Evolutionary conservation across 2,113 vertebrate genomes (phyloP), one percentile per base, ranked within the genome.

Genomic region (Elgaria multicarinata): DNA sequence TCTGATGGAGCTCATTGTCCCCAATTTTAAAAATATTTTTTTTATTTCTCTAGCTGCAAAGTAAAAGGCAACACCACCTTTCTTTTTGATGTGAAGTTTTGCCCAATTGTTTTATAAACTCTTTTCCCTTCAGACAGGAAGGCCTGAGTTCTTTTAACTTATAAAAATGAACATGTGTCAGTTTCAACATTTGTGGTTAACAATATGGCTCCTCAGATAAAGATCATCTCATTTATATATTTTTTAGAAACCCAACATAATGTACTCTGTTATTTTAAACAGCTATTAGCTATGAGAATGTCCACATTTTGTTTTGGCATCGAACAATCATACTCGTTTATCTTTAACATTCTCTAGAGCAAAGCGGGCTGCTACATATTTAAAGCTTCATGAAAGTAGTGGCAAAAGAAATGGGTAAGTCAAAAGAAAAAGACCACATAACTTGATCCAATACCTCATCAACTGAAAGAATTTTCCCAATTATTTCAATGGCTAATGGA

Each of bases 241-340:
- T n/a, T 33, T 72, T 72, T 72, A 33, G 92, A 95, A 92, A 85
- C 4, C 46, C 78, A 95, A 92, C 79, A 92, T 93, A 94, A 95
- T 64, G 78, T 74, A 90, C 90, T 75, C 91, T 12, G 55, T 64
- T 86, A 89, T 46, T 86, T 90, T 78, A 86, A 94, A 88, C 80
- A 94, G 92, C 90, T 88, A 95, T 92, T 91, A 94, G 86, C 44
- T 36, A 93, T 92, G 92, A 95, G 81, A 95, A 91, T 46, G 79
- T 76, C 87, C 85, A 90, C 88, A 58, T 89, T 94, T 92, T 91
- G 89, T 92, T 92, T 91, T 92, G 89, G 91, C 95, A 92, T 85
- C 86, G 77, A 58, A 85, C 31, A 75, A 94, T 90, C 90, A 89
- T 58, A 80, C 67, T 88, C 94, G 93, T 91, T 95, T 94, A 86